A percentile compares a stretch with the other conserved stretches of the same genome.
These are phyloP conservation scores for Brachylomia viminalis DNA, from an alignment of 2,888 invertebrate species.

Conservation along the genomic window DNA sequence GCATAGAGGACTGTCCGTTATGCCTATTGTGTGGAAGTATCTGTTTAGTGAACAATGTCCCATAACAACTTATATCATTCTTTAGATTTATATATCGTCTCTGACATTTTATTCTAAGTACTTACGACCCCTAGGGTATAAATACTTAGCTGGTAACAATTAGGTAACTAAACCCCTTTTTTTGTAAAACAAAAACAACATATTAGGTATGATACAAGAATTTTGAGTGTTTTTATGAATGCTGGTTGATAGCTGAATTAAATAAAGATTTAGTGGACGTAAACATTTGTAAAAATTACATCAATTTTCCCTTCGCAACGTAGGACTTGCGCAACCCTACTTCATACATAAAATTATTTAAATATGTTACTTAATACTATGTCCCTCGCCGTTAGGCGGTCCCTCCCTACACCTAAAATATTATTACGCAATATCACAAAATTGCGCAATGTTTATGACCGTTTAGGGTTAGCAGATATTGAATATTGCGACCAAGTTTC, in stretches of 20 bases:
- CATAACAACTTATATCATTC: background rate
- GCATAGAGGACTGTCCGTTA: too few relatives aligned
- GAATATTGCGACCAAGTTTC: too few relatives aligned
- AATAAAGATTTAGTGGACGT: background rate
- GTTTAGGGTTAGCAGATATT: background rate
- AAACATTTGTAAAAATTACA: background rate
- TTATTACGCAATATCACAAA: too few relatives aligned
- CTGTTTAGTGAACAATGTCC: too few relatives aligned
- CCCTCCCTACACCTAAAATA: too few relatives aligned
- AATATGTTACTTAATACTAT: too few relatives aligned
- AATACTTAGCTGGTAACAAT: background rate
- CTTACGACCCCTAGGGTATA: too few relatives aligned
- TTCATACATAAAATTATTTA: too few relatives aligned
- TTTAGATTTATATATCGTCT: background rate
- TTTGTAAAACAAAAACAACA: too few relatives aligned
- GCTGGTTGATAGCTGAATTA: background rate
- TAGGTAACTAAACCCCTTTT: background rate
- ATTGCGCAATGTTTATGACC: background rate
- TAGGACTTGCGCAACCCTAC: background rate
- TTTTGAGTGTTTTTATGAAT: background rate
- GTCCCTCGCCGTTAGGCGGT: too few relatives aligned
- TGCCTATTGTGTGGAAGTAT: too few relatives aligned
- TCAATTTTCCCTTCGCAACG: background rate
- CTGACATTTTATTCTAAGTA: background rate
- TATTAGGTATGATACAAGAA: background rate